Conservation (phyloP, 2,888 invertebrate genomes). For the Conomelus anceps region DNA sequence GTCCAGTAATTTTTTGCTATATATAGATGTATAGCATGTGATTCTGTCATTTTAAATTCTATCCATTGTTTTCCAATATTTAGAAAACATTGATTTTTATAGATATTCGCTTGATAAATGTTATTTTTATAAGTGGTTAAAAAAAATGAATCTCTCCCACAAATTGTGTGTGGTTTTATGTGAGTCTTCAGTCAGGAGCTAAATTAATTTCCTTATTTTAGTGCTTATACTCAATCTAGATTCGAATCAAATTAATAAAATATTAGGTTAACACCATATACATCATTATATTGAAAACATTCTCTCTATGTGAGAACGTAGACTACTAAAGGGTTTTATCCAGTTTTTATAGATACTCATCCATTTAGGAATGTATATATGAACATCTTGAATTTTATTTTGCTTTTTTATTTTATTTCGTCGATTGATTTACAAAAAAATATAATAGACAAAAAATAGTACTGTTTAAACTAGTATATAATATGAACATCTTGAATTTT, state of each 20-base stretch:
- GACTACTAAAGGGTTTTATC: not conserved
- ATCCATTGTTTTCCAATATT: not conserved
- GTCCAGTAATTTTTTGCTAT: constrained; percentile 12
- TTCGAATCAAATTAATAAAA: not conserved
- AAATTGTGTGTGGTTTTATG: no score
- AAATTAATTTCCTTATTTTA: not conserved
- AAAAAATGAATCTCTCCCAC: not conserved
- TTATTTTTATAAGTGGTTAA: not conserved
- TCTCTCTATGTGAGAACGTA: not conserved
- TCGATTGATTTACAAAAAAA: not conserved
- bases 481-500: no score
- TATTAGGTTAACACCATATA: not conserved
- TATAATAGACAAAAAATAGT: not conserved
- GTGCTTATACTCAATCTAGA: not conserved
- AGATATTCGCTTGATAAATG: not conserved
- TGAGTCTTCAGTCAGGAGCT: no score
- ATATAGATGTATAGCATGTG: constrained; percentile 4
- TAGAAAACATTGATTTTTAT: not conserved
- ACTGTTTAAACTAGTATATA: no score
- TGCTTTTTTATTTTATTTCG: not conserved
- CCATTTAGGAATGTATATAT: not conserved
- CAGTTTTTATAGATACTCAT: not conserved
- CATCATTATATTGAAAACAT: not conserved
- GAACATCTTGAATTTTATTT: no score
- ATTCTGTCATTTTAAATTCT: constrained; percentile 8